Percentiles rank a stretch among this genome's conserved stretches.
Evolutionary conservation across 2,113 vertebrate genomes (phyloP).

Genomic region (Myotis brandtii): DNA sequence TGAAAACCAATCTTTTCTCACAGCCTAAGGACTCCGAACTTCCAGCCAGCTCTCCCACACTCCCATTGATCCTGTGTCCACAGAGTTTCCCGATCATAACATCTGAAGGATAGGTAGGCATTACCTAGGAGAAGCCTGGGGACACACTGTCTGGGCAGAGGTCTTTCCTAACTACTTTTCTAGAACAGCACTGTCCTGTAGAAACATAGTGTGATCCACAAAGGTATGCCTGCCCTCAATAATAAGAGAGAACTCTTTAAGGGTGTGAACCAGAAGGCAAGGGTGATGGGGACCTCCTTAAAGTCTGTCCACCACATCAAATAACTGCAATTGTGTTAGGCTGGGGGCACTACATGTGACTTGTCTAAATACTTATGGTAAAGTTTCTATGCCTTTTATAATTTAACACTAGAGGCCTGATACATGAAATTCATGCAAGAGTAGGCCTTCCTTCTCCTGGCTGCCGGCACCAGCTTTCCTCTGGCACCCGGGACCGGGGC

Average conservation of each 20-base stretch:
- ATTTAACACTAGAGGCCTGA: not conserved
- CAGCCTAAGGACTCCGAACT: not conserved
- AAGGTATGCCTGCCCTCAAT: not conserved
- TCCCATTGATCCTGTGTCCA: not conserved
- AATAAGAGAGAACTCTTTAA: not conserved
- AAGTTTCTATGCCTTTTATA: not conserved
- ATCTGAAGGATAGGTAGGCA: not conserved
- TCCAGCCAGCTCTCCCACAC: not conserved
- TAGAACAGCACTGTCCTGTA: not conserved
- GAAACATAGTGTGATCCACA: not conserved
- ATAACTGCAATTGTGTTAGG: not conserved
- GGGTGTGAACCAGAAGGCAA: not conserved
- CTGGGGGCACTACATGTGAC: accelerated
- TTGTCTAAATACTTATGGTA: not conserved
- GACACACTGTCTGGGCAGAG: not conserved
- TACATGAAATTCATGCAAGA: too few species aligned
- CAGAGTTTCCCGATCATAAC: not conserved
- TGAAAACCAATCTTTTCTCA: not conserved
- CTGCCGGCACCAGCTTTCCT: too few species aligned
- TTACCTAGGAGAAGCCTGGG: not conserved
- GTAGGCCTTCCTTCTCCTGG: too few species aligned
- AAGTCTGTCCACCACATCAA: not conserved
- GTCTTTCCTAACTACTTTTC: not conserved
- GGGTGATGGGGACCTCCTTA: not conserved
- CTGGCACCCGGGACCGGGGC: too few species aligned